These are phyloP conservation scores for Callocephalon fimbriatum DNA, from an alignment of 2,113 vertebrate genomes.

Conservation along the genomic window DNA sequence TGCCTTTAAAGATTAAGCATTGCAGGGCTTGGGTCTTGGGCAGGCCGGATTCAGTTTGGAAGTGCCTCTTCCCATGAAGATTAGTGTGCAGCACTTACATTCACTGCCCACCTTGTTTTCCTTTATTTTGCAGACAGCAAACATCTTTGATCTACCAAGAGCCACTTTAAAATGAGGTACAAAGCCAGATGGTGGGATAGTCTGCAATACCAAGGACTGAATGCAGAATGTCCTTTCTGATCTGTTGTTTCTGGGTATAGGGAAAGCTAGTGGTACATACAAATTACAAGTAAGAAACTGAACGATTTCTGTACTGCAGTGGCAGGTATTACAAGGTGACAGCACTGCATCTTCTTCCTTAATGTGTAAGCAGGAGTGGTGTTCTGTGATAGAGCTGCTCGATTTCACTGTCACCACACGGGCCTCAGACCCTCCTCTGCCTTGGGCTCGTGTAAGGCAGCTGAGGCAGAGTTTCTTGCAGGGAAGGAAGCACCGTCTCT, in stretches of 20 bases:
- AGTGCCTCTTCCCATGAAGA: not conserved
- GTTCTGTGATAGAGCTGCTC: not conserved
- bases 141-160: not conserved
- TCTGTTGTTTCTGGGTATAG: not conserved
- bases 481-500: fast-evolving
- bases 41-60: not conserved
- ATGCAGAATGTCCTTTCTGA: not conserved
- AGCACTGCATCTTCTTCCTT: not conserved
- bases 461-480: not conserved
- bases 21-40: not conserved
- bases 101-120: not conserved
- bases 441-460: fast-evolving
- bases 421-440: not conserved
- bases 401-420: not conserved
- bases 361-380: fast-evolving
- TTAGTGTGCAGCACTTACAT: not conserved
- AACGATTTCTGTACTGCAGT: not conserved
- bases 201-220: not conserved
- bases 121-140: not conserved
- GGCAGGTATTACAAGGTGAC: not conserved
- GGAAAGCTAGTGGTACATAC: not conserved
- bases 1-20: not conserved
- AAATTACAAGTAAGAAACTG: not conserved
- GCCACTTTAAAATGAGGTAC: not conserved
- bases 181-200: not conserved